Conservation (phyloP, 2,888 invertebrate genomes). For the Ditula angustiorana region DNA sequence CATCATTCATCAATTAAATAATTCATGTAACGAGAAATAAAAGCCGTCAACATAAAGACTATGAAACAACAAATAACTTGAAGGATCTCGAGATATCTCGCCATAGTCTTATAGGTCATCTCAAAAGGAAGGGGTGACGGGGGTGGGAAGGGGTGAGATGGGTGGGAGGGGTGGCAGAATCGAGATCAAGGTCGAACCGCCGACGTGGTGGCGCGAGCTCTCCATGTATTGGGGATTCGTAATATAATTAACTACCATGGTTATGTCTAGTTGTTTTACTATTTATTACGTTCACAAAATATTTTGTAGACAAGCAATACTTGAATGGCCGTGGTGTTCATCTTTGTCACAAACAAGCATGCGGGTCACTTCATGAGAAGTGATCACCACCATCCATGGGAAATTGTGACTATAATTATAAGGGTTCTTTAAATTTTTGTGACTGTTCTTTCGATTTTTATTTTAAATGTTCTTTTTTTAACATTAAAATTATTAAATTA, state of each 20-base stretch:
- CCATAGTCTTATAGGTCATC: conserved; percentile 61
- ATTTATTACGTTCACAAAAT: no score
- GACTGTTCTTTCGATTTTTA: no score
- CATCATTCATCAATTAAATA: no score
- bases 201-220: conserved; percentile 54
- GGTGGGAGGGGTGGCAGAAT: conserved; percentile 26
- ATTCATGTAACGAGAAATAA: neutral
- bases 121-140: conserved; percentile 43
- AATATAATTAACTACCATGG: conserved; percentile 35
- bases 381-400: no score
- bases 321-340: no score
- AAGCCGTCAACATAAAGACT: neutral
- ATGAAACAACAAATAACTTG: neutral
- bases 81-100: conserved; percentile 40
- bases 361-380: neutral
- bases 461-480: no score
- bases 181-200: conserved; percentile 51
- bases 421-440: no score
- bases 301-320: no score
- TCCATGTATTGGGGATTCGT: conserved; percentile 24
- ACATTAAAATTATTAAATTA: no score
- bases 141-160: conserved; percentile 31
- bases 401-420: no score
- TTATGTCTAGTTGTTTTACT: conserved; percentile 19
- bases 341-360: no score